These are phyloP conservation scores for Drosophila sechellia DNA, from an alignment of 1,140 invertebrate genomes.

Conservation along the genomic window DNA sequence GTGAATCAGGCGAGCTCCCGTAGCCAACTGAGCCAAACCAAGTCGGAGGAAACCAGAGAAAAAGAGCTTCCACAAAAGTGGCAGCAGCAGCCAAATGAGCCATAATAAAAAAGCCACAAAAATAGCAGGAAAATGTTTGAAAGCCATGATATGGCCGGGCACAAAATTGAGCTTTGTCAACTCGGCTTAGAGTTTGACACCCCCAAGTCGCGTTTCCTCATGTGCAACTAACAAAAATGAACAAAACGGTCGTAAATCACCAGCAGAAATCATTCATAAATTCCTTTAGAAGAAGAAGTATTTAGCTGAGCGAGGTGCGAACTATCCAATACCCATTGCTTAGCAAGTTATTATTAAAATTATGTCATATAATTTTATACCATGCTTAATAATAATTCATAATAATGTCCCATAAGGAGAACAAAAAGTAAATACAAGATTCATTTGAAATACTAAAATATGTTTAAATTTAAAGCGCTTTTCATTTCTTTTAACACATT, in stretches of 20 bases:
- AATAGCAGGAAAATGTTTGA: constrained; percentile 35
- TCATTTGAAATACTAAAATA: too few relatives aligned
- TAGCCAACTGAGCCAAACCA: constrained; percentile 41
- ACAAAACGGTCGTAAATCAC: constrained; percentile 19
- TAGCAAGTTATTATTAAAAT: too few relatives aligned
- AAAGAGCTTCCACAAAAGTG: constrained; percentile 47
- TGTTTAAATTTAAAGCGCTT: too few relatives aligned
- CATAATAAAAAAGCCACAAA: constrained; percentile 19
- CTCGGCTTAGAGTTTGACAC: constrained; percentile 18
- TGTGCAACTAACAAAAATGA: constrained; percentile 1
- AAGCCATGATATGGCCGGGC: constrained; percentile 6
- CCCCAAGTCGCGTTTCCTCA: constrained; percentile 24
- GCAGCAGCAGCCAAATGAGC: constrained; percentile 11
- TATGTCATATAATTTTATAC: too few relatives aligned
- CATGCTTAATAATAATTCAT: too few relatives aligned
- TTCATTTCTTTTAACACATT: background rate
- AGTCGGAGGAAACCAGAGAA: constrained; percentile 22
- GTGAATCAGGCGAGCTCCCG: constrained; percentile 62
- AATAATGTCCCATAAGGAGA: too few relatives aligned
- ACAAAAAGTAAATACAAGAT: too few relatives aligned
- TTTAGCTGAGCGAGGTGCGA: background rate
- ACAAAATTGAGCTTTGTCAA: constrained; percentile 27
- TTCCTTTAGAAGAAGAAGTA: constrained; percentile 1
- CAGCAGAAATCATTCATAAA: constrained; percentile 20
- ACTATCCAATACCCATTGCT: background rate